These are phyloP conservation scores for Micropterix aruncella DNA, from an alignment of 2,888 invertebrate genomes.

Conservation along the genomic window DNA sequence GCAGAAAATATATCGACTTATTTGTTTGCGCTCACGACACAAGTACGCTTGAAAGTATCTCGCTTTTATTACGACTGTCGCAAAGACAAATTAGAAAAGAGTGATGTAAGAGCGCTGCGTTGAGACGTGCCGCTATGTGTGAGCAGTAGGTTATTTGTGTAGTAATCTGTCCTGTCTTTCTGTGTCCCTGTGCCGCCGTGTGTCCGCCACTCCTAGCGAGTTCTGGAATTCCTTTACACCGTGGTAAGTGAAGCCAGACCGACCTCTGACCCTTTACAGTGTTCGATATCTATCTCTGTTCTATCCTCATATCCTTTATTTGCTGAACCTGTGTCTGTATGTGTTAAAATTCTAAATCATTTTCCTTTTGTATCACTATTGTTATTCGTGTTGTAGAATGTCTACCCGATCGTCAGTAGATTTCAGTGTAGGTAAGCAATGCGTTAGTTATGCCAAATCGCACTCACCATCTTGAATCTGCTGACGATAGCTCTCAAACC, in stretches of 20 bases:
- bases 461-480: not conserved
- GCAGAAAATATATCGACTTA: not conserved
- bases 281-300: constrained; percentile 34
- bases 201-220: constrained; percentile 78
- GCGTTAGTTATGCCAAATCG: not conserved
- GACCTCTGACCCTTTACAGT: constrained; percentile 41
- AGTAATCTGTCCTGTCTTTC: constrained; percentile 49
- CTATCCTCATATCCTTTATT: constrained; percentile 36
- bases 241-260: constrained; percentile 82
- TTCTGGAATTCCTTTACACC: constrained; percentile 98
- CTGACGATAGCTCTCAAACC: constrained; percentile 11
- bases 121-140: constrained; percentile 22
- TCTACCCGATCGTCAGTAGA: not conserved
- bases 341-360: constrained; percentile 21
- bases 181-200: constrained; percentile 57
- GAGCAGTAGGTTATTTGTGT: constrained; percentile 44
- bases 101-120: not conserved
- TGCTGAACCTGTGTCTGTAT: constrained; percentile 38
- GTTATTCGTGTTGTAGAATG: not conserved
- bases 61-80: not conserved
- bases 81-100: not conserved
- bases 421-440: not conserved
- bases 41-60: not conserved
- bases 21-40: constrained; percentile 1
- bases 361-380: constrained; percentile 6